Evolutionary conservation across 2,113 vertebrate species (phyloP).

Genomic region (sheep (Ovis aries)): ARS-UI_Ramb_v3.0 NC_056056.1:178102001-178102500

Average conservation of each 20-base stretch:
- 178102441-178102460: background rate
- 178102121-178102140: background rate
- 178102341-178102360: background rate
- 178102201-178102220: background rate
- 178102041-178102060: background rate
- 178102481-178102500: background rate
- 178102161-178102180: background rate
- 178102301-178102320: background rate
- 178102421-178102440: background rate
- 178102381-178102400: background rate
- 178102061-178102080: background rate
- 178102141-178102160: background rate
- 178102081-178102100: background rate
- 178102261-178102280: background rate
- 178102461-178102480: background rate
- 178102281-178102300: background rate
- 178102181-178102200: background rate
- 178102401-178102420: conserved; percentile 16
- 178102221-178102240: background rate
- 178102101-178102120: background rate
- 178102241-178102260: background rate
- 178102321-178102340: background rate
- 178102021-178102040: background rate
- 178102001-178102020: background rate
- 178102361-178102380: background rate